These are phyloP conservation scores for Scaptomyza hsui DNA, from an alignment of 1,140 invertebrate genomes.

Conservation along the genomic window DNA sequence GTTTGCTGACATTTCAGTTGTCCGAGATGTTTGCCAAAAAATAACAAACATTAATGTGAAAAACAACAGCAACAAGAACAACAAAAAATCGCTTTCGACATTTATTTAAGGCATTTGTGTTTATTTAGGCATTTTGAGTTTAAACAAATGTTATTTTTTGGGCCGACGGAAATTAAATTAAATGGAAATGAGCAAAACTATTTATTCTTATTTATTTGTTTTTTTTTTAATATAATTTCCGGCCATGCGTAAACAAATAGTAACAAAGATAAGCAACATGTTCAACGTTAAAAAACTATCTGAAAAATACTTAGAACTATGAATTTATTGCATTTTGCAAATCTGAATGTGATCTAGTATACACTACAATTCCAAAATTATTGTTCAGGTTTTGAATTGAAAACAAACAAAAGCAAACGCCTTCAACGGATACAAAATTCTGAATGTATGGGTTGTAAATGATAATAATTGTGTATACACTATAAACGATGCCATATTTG, in stretches of 20 bases:
- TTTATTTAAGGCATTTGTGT: constrained; percentile 8
- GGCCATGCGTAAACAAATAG: constrained; percentile 15
- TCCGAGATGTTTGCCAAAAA: background rate
- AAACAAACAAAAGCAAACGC: constrained; percentile 38
- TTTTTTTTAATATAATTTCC: constrained; percentile 25
- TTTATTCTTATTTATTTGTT: constrained; percentile 28
- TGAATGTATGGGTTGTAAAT: constrained; percentile 12
- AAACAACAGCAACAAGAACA: background rate
- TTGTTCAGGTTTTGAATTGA: background rate
- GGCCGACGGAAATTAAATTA: constrained; percentile 57
- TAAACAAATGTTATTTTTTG: constrained; percentile 23
- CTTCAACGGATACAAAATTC: constrained; percentile 27
- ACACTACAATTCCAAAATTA: background rate
- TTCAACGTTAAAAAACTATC: too few relatives aligned
- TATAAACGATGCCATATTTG: constrained; percentile 41
- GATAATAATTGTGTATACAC: constrained; percentile 6
- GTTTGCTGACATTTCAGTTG: constrained; percentile 1
- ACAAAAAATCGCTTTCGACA: background rate
- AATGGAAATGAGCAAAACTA: constrained; percentile 39
- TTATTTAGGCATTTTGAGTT: constrained; percentile 10
- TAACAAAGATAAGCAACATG: too few relatives aligned
- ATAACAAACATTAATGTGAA: background rate
- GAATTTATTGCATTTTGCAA: constrained; percentile 15
- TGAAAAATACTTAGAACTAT: too few relatives aligned
- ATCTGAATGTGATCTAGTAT: background rate